Evolutionary conservation across 2,113 vertebrate species (phyloP).

Genomic region (Tinamus guttatus): DNA sequence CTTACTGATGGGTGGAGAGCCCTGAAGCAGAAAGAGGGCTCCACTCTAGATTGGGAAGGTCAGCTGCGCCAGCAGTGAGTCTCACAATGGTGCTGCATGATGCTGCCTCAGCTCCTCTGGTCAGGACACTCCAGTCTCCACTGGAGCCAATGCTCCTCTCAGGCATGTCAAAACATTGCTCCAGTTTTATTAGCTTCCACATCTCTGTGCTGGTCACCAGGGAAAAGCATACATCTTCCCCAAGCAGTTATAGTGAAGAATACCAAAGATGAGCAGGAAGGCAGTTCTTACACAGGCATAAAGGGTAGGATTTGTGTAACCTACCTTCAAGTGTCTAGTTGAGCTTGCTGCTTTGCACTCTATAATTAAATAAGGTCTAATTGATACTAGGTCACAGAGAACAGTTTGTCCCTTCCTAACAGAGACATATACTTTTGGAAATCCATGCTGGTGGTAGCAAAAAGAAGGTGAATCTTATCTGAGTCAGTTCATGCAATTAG

Average conservation of each 20-base stretch:
- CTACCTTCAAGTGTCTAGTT: not conserved
- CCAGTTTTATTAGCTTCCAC: not conserved
- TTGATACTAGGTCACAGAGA: not conserved
- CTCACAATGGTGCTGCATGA: accelerated
- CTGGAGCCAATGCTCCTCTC: not conserved
- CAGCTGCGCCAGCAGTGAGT: not conserved
- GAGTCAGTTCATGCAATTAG: not conserved
- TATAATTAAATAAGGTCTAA: not conserved
- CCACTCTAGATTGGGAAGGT: accelerated
- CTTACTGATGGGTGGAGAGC: not conserved
- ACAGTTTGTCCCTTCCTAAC: not conserved
- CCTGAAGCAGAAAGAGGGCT: not conserved
- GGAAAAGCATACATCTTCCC: not conserved
- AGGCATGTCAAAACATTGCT: not conserved
- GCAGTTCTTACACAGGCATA: not conserved
- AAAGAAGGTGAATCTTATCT: not conserved
- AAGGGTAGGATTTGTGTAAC: not conserved
- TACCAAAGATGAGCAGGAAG: not conserved
- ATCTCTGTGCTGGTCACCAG: not conserved
- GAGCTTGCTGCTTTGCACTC: not conserved
- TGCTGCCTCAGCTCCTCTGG: accelerated
- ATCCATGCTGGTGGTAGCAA: not conserved
- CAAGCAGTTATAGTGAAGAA: not conserved
- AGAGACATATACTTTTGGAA: not conserved
- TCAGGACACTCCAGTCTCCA: not conserved